A percentile compares a stretch with the other conserved stretches of the same genome.
These are phyloP conservation scores for Cheirogaleus medius DNA, from an alignment of 2,113 vertebrate species.

Conservation along the genomic window DNA sequence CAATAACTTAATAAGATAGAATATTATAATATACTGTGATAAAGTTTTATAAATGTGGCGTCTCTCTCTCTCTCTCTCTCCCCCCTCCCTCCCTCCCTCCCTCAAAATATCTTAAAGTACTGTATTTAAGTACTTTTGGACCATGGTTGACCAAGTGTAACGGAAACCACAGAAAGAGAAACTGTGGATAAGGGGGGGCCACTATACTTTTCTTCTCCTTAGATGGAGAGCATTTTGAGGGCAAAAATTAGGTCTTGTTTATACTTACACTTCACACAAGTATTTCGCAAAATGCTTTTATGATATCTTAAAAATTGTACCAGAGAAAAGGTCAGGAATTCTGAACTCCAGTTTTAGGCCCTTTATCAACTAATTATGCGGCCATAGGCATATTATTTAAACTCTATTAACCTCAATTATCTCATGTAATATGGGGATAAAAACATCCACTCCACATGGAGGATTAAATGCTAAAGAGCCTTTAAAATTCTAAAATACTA, in stretches of 20 bases:
- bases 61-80: background rate
- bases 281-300: background rate
- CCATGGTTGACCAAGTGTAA: background rate
- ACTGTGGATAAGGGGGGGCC: background rate
- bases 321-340: conserved; percentile 22
- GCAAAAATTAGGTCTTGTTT: background rate
- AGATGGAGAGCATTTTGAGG: background rate
- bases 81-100: background rate
- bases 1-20: background rate
- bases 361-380: conserved; percentile 4
- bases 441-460: conserved; percentile 9
- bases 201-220: background rate
- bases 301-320: background rate
- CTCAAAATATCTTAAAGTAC: background rate
- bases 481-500: conserved; percentile 67
- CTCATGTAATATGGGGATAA: conserved; percentile 24
- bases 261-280: background rate
- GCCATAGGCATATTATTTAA: conserved; percentile 50
- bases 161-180: background rate
- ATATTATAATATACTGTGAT: background rate
- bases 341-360: background rate
- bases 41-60: background rate
- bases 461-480: conserved; percentile 54
- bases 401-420: conserved; percentile 66
- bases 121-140: background rate